Base-by-base conservation (phyloP, 1,140 invertebrate species). In the Chionoecetes opilio region DNA sequence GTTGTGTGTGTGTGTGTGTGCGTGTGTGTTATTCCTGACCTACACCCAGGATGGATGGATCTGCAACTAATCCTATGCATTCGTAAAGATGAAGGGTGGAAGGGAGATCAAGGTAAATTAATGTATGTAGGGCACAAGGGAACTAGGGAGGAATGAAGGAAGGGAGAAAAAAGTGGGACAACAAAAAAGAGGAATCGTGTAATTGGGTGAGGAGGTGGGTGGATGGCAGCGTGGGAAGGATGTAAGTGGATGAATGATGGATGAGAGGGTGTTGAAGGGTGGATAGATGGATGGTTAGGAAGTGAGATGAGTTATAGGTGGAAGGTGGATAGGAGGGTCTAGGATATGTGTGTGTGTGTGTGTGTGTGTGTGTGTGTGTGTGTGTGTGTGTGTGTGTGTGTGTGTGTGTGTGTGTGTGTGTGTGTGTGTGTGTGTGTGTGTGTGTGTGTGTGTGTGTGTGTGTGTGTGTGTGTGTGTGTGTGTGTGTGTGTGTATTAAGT, bases 381-480 rank as follows among this genome's bases (percentile, higher is more conserved):
- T 89, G 87, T 37, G 87, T 89, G 87, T 37, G 87, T 89, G 87
- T 37, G 87, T 89, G 87, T 37, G 87, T 89, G 87, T 37, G 87
- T 37, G 87, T 89, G 32, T 89, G 87, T 37, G 37, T 89, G 87
- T 89, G 87, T 89, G 87, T 37, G 37, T 89, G 87, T 89, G 87
- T 89, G 87, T 37, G 87, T 89, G 87, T 89, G 87, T 37, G 87
- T 89, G 87, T 37, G 87, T 89, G 87, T 89, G 87, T 89, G 87
- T 89, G 87, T 41, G 87, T 89, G 87, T 41, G 87, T 89, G 32
- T 35, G 87, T 89, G 32, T 89, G 87, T 41, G 87, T 89, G 87
- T 41, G 37, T 89, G 32, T 89, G 87, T 89, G 87, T 89, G 87
- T 89, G 87, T 89, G 87, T 37, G 87, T 37, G 87, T 89, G 87